Percentiles rank a stretch among this genome's conserved stretches.
These are phyloP conservation scores for Xenopus tropicalis DNA, from an alignment of 2,113 vertebrate genomes.

Conservation along the genomic window DNA sequence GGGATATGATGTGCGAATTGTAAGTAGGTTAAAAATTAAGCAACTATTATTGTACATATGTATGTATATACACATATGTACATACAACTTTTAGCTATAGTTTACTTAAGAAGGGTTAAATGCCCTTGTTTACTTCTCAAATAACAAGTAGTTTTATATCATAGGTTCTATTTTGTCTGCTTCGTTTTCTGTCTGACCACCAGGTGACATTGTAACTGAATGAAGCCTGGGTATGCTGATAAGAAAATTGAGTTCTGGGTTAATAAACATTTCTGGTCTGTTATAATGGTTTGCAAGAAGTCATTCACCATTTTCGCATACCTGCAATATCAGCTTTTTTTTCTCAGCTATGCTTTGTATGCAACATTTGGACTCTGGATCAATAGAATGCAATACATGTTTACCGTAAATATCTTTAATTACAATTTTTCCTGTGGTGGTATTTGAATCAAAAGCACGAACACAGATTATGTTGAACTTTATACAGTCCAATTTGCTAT, in stretches of 20 bases:
- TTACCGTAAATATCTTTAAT: constrained; percentile 14
- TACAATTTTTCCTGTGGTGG: background rate
- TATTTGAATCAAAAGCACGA: constrained; percentile 13
- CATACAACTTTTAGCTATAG: too few species aligned
- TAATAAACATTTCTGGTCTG: background rate
- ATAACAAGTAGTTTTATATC: too few species aligned
- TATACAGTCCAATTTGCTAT: background rate
- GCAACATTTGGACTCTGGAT: constrained; percentile 14
- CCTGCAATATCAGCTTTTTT: constrained; percentile 17
- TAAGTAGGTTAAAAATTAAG: too few species aligned
- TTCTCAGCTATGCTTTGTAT: background rate
- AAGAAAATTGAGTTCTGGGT: background rate
- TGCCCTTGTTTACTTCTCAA: too few species aligned
- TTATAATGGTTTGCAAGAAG: background rate
- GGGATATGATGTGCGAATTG: too few species aligned
- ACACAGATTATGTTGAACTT: constrained; percentile 5
- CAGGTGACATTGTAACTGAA: background rate
- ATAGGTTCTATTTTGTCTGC: too few species aligned
- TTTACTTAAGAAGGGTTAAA: too few species aligned
- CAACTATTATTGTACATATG: too few species aligned
- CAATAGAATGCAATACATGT: constrained; percentile 15
- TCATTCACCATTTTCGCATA: background rate
- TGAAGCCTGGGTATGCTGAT: background rate
- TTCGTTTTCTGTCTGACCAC: background rate
- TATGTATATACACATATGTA: too few species aligned